Evolutionary conservation across 2,113 vertebrate species (phyloP), one percentile per base, ranked within the genome.

Genomic region (Rhinoptilus africanus): DNA sequence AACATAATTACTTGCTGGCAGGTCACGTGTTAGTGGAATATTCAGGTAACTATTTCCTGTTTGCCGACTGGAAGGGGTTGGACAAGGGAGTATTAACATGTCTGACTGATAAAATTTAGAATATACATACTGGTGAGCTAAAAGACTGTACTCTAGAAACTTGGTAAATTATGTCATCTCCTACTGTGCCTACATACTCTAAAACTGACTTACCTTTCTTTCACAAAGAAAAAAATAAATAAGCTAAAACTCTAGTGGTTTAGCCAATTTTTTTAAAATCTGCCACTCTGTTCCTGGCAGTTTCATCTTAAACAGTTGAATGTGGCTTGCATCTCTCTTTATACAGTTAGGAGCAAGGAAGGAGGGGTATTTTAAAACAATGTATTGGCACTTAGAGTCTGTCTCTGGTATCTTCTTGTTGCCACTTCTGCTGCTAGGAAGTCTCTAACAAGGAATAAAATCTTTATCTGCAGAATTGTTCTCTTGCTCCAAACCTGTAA

Each of bases 51-150:
- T 59, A 1, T 54, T 66, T 53, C 51, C 60, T 71, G 54, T 60
- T 54, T 26, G 54, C 28, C 51, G n/a, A 1, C 63, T 53, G 64
- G 64, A 50, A 66, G 7, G 83, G 30, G 41, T 39, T 63, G 74
- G 75, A 28, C 9, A 51, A 26, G 4, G 19, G 9, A 64, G 7
- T 54, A 5, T 60, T 14, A 0, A 0, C 0, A 0, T 43, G 35
- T 23, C 57, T 71, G 59, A 17, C 17, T 66, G 37, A n/a, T 62
- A 51, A 53, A 45, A 80, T 34, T 45, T 13, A 28, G 57, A 50
- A 68, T 67, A 5, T 23, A 6, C 0, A 2, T 71, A 19, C 12
- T 17, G 39, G 19, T 41, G 43, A 84, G 39, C 72, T 53, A 27
- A 39, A 60, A 66, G 23, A 20, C 41, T 56, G 21, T 8, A 10